Base-by-base conservation (phyloP, 2,888 invertebrate genomes). In the Trachelus iudaicus region DNA sequence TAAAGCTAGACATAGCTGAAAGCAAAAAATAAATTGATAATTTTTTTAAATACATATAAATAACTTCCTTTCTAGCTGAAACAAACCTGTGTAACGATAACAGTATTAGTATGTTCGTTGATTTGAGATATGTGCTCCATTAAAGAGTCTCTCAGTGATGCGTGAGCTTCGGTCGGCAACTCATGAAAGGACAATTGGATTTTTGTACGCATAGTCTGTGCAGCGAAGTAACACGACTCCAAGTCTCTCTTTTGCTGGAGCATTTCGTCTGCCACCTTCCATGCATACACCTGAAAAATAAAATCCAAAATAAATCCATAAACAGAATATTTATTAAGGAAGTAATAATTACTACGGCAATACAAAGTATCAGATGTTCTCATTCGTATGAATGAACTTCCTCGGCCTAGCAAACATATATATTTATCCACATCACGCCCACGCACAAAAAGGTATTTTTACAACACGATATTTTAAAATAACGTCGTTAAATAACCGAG, bases 181-280 rank as follows among this genome's bases (percentile, higher is more conserved):
- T 99, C 99, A 86, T 97, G 96, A 90, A 99, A 97, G 79, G 96
- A 97, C 82, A 95, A 94, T 90, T 97, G 97, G 75, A 98, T 98
- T 93, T 99, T 99, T 35, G 97, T 96, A 86, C 99, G 94, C 96
- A 99, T 97, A 2, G 99, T 99, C 92, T 99, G 99, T 15, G 99
- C 98, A 75, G 98, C 99, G 93, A 99, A 99, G 90, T 98, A 99
- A 92, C 98, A 98, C 4, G 98, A 97, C 87, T 98, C 96, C 81
- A 97, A 92, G 92, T 98, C 97, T 82, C 95, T 94, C 89, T 98
- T 97, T 86, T 97, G 95, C 84, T 96, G 96, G 77, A 99, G 93
- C 83, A 99, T 94, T 91, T 98, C 97, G 91, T 99, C 99, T 12
- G 99, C 97, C 85, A 99, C 95, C 90, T 97, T 97, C 99, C 99